A percentile compares a stretch with the other conserved stretches of the same genome.
Evolutionary conservation across 2,888 invertebrate genomes (phyloP).

Genomic region (Ichneumoninae sp.): DNA sequence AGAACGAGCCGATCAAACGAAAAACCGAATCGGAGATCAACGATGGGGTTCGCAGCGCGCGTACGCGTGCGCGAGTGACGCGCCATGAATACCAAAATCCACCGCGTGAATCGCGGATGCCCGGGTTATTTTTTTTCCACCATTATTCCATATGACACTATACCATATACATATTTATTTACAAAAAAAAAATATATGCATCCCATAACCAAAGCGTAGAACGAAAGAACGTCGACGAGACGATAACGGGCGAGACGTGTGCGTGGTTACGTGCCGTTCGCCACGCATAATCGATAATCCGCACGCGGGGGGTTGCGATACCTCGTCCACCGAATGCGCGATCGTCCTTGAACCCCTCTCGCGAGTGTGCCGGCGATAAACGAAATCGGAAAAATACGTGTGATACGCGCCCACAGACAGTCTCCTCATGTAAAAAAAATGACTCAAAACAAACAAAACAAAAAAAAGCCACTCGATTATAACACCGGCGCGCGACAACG

Average conservation of each 20-base stretch:
- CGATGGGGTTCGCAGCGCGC: not conserved
- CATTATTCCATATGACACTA: not conserved
- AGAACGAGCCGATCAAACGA: not conserved
- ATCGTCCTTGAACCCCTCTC: conserved; percentile 65
- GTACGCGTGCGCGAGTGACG: conserved; percentile 41
- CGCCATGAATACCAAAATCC: conserved; percentile 60
- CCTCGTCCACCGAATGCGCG: conserved; percentile 29
- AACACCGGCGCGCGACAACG: not conserved
- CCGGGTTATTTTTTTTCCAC: not conserved
- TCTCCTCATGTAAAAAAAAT: not conserved
- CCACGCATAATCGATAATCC: conserved; percentile 72
- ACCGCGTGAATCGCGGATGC: not conserved
- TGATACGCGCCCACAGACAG: conserved; percentile 18
- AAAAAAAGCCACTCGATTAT: conserved; percentile 18
- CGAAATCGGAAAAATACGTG: conserved; percentile 34
- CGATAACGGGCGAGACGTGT: conserved; percentile 69
- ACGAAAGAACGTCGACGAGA: conserved; percentile 51
- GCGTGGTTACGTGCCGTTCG: conserved; percentile 70
- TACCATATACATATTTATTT: conserved; percentile 12
- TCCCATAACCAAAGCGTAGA: conserved; percentile 22
- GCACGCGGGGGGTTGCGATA: conserved; percentile 44
- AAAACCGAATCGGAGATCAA: conserved; percentile 18
- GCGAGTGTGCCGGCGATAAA: conserved; percentile 48
- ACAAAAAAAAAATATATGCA: not conserved
- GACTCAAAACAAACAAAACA: conserved; percentile 1